These are phyloP conservation scores for Baryphthengus martii DNA, from an alignment of 2,113 vertebrate species.

Conservation along the genomic window DNA sequence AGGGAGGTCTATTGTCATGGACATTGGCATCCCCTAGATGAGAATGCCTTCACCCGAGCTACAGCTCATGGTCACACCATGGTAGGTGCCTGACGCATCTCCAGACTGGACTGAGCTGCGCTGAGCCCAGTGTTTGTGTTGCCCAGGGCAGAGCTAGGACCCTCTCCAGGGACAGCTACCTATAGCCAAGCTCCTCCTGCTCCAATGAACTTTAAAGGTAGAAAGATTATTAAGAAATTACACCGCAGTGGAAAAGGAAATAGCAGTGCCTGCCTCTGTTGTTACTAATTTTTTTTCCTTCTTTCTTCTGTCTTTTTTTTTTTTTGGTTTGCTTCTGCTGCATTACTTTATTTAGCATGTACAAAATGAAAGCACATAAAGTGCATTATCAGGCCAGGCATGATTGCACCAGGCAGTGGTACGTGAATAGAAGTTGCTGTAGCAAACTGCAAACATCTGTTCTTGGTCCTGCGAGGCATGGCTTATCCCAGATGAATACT, in stretches of 20 bases:
- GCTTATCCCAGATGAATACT: neutral
- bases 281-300: neutral
- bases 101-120: neutral
- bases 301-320: neutral
- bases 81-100: neutral
- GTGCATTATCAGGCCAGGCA: neutral
- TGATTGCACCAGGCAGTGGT: neutral
- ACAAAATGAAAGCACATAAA: neutral
- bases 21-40: accelerated
- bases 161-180: too few relatives aligned
- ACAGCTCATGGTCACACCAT: accelerated
- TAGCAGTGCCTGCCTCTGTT: neutral
- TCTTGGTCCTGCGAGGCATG: neutral
- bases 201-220: neutral
- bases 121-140: neutral
- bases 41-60: accelerated
- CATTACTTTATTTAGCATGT: neutral
- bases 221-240: neutral
- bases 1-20: accelerated
- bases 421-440: neutral
- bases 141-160: neutral
- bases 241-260: neutral
- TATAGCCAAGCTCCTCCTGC: accelerated
- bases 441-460: neutral
- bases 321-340: neutral